Evolutionary conservation across 1,140 invertebrate species (phyloP).

Genomic region (Pissodes strobi): DNA sequence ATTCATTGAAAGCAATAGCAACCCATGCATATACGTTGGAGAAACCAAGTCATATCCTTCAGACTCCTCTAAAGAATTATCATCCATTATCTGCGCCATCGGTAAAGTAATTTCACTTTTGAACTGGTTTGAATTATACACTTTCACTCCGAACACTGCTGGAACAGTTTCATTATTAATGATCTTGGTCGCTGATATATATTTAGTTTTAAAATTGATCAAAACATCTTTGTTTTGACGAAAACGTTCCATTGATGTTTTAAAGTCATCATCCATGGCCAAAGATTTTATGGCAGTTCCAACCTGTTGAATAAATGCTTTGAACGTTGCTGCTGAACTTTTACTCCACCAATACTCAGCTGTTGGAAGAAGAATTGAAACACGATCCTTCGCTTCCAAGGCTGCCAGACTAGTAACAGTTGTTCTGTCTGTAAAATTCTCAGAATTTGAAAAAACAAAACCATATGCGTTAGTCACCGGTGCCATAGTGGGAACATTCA

Average conservation of each 20-base stretch:
- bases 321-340: too few species aligned
- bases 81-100: too few species aligned
- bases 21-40: neutral
- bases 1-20: neutral
- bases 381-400: neutral
- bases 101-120: too few species aligned
- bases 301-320: neutral
- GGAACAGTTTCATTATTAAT: neutral
- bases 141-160: too few species aligned
- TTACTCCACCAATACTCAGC: neutral
- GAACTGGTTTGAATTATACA: neutral
- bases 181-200: neutral
- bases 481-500: too few species aligned
- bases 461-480: too few species aligned
- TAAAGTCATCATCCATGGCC: too few species aligned
- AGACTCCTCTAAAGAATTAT: neutral
- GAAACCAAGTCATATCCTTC: neutral
- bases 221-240: too few species aligned
- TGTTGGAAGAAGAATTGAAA: neutral
- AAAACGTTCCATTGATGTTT: too few species aligned
- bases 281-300: too few species aligned
- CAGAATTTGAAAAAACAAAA: too few species aligned
- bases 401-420: neutral
- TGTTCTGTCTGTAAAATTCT: too few species aligned
- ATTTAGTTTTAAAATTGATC: neutral